Evolutionary conservation across 2,888 invertebrate species (phyloP), one percentile per base, ranked within the genome.

Genomic region (Epinotia brunnichana): DNA sequence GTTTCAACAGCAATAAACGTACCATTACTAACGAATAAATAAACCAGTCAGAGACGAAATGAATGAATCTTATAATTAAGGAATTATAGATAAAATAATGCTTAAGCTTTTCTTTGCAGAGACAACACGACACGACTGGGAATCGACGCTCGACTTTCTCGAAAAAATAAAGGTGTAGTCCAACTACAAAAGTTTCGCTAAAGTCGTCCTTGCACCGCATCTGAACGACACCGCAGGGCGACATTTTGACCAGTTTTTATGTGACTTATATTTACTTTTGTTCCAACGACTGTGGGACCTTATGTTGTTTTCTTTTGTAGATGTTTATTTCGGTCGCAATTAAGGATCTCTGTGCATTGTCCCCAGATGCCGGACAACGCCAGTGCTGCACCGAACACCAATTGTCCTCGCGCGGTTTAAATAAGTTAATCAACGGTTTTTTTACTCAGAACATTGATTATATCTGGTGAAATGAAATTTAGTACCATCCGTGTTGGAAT

Each of bases 211-310:
- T 82, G 79, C 81, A 78, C 77, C 72, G 76, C 77, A 71, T 72
- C 78, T 74, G 75, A 85, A 88, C 83, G 84, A 81, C 80, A 82
- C 89, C 87, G 84, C 76, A 76, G 88, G 87, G 88, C 77, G 83
- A 77, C 84, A 87, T 85, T 86, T 83, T 81, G 80, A 72, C 83
- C 80, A 77, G 76, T 74, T 75, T 76, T 75, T 78, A 78, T 78
- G 74, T 77, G 77, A 80, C 79, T 81, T 83, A 81, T 73, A 73
- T 83, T 81, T 83, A 82, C 78, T 83, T 83, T 80, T 78, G 78
- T 79, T 80, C 76, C 74, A 70, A 63, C 61, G 54, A 61, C 77
- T 79, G 76, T 76, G 76, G 76, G 35, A 54, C 71, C 57, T 71
- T 72, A 54, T 59, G 63, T 73, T 63, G 68, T 56, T 68, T 73